phyloP scores from a whole-genome alignment of 2,888 invertebrate species.

The Drosophila maculinotata region DNA sequence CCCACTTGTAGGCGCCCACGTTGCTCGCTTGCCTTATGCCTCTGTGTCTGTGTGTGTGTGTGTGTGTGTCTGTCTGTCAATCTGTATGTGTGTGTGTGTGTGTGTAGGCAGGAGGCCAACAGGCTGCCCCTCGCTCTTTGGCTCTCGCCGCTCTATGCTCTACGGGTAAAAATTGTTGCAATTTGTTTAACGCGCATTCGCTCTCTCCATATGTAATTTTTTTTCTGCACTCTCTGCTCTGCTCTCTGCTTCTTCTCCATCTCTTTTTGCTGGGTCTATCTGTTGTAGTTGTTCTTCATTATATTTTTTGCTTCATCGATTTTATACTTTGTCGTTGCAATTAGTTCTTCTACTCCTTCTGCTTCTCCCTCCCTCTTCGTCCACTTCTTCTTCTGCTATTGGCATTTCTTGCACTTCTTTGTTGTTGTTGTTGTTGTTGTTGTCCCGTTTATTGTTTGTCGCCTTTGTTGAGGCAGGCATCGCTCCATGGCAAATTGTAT shows the following conservation, averaged over 20 bases:
- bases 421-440: constrained; percentile 30
- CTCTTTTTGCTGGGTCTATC: constrained; percentile 31
- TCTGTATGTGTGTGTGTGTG: constrained; percentile 20
- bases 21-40: constrained; percentile 40
- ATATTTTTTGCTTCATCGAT: constrained; percentile 74
- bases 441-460: constrained; percentile 40
- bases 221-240: constrained; percentile 12
- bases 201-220: constrained; percentile 23
- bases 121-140: constrained; percentile 52
- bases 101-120: constrained; percentile 61
- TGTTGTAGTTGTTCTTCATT: constrained; percentile 66
- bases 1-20: constrained; percentile 80
- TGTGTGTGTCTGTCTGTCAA: not conserved
- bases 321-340: constrained; percentile 80
- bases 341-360: constrained; percentile 62
- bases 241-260: constrained; percentile 12
- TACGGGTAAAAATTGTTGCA: constrained; percentile 63
- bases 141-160: constrained; percentile 23
- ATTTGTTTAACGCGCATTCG: constrained; percentile 75
- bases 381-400: not conserved
- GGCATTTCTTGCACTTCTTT: constrained; percentile 29
- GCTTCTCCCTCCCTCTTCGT: constrained; percentile 1
- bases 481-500: constrained; percentile 32
- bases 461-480: constrained; percentile 54
- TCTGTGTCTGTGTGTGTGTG: not conserved